Percentiles rank a stretch among this genome's conserved stretches.
Evolutionary conservation across 2,113 vertebrate genomes (phyloP).

Genomic region (Stegostoma tigrinum): DNA sequence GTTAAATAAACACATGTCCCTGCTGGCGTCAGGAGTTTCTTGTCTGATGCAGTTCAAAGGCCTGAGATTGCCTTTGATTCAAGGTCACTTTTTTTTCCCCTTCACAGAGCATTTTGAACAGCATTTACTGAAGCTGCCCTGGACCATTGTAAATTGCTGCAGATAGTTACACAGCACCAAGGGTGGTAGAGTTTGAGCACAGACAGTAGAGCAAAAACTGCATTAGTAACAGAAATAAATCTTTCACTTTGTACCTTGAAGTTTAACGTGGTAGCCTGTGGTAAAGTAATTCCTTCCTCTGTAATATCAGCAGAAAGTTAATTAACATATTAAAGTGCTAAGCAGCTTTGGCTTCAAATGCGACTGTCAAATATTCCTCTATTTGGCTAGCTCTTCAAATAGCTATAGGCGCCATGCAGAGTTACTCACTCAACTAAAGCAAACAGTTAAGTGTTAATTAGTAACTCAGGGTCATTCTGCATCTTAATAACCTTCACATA

Average conservation of each 20-base stretch:
- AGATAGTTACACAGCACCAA: not conserved
- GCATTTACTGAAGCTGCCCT: not conserved
- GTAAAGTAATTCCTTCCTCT: constrained; percentile 32
- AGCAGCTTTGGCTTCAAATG: constrained; percentile 26
- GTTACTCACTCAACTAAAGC: constrained; percentile 27
- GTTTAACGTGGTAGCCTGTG: not conserved
- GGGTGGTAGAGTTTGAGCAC: not conserved
- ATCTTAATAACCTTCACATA: not conserved
- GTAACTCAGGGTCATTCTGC: constrained; percentile 29
- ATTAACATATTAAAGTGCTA: constrained; percentile 21
- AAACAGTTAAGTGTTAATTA: constrained; percentile 37
- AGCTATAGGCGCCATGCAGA: not conserved
- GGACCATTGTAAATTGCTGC: not conserved
- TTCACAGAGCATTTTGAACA: not conserved
- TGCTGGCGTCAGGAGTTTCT: constrained; percentile 15
- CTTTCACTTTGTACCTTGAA: constrained; percentile 21
- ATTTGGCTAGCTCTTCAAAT: constrained; percentile 23
- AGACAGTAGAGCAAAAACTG: not conserved
- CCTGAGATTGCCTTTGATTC: constrained; percentile 21
- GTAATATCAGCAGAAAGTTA: constrained; percentile 21
- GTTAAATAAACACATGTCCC: not conserved
- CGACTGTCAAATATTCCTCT: constrained; percentile 33
- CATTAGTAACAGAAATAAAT: constrained; percentile 25
- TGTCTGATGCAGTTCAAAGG: not conserved
- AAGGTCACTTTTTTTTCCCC: not conserved